Conservation (phyloP, 2,888 invertebrate genomes). For the Dicranocentrus wangi region DNA sequence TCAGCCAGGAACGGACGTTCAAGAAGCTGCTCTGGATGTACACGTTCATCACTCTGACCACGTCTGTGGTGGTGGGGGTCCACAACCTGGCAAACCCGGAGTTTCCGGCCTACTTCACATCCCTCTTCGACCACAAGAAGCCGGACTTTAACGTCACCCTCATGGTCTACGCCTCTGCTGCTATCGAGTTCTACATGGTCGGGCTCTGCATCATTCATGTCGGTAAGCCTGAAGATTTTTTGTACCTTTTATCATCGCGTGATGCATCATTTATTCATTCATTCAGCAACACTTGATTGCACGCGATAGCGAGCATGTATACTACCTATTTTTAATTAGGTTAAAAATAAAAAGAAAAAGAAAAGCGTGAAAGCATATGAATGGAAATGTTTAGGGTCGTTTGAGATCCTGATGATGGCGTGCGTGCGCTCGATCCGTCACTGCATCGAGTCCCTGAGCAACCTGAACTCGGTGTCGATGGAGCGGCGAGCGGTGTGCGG, state of each 20-base stretch:
- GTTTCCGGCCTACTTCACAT: constrained; percentile 69
- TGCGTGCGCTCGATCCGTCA: constrained; percentile 71
- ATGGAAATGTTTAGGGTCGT: too few species aligned
- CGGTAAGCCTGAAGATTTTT: constrained; percentile 43
- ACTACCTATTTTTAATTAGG: too few species aligned
- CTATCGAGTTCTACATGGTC: constrained; percentile 72
- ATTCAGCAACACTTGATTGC: background rate
- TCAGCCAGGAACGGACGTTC: constrained; percentile 69
- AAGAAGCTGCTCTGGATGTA: constrained; percentile 69
- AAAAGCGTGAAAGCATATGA: too few species aligned
- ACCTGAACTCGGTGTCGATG: constrained; percentile 69
- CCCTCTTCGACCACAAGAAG: constrained; percentile 63
- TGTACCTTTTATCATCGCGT: constrained; percentile 1
- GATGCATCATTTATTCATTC: constrained; percentile 8
- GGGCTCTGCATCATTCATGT: constrained; percentile 66
- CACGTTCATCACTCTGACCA: constrained; percentile 63
- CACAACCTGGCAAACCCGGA: constrained; percentile 69
- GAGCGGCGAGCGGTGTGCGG: constrained; percentile 71
- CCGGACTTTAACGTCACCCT: constrained; percentile 49
- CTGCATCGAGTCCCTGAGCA: constrained; percentile 69
- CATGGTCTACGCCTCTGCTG: constrained; percentile 63
- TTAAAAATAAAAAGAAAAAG: too few species aligned
- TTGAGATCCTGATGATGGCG: constrained; percentile 72
- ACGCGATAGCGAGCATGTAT: background rate
- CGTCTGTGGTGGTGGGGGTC: constrained; percentile 65